Evolutionary conservation across 2,888 invertebrate species (phyloP).

Genomic region (Scaeva pyrastri): DNA sequence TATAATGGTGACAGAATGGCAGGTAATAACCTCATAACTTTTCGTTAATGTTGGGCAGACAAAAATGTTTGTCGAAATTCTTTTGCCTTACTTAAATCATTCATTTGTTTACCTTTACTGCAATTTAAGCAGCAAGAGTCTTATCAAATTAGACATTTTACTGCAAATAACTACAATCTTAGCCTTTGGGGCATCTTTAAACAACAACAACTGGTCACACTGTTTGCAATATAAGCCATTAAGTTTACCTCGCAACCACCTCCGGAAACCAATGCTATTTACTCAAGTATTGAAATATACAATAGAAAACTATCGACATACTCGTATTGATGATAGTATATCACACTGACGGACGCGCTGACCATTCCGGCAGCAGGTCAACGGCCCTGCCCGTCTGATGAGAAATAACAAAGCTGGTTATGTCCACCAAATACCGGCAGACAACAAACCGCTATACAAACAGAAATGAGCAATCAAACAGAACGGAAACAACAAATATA

Average conservation of each 20-base stretch:
- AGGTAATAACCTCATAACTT: too few species aligned
- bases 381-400: slow-evolving; percentile 2
- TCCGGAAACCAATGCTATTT: slow-evolving; percentile 40
- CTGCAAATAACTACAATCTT: neutral
- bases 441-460: slow-evolving; percentile 12
- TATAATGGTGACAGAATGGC: too few species aligned
- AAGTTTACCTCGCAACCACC: slow-evolving; percentile 31
- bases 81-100: too few species aligned
- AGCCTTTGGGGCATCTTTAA: too few species aligned
- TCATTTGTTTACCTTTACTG: too few species aligned
- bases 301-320: slow-evolving; percentile 34
- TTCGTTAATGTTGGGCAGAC: too few species aligned
- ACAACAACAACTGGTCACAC: slow-evolving; percentile 23
- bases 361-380: slow-evolving; percentile 11
- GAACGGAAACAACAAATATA: slow-evolving; percentile 53
- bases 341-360: neutral
- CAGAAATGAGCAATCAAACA: slow-evolving; percentile 52
- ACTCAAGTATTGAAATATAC: neutral
- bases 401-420: neutral
- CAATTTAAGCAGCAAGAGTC: too few species aligned
- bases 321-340: slow-evolving; percentile 48
- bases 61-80: too few species aligned
- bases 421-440: slow-evolving; percentile 16
- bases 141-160: too few species aligned
- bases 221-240: slow-evolving; percentile 3